Evolutionary conservation across 2,113 vertebrate genomes (phyloP).

Genomic region (Stigmatopora nigra): DNA sequence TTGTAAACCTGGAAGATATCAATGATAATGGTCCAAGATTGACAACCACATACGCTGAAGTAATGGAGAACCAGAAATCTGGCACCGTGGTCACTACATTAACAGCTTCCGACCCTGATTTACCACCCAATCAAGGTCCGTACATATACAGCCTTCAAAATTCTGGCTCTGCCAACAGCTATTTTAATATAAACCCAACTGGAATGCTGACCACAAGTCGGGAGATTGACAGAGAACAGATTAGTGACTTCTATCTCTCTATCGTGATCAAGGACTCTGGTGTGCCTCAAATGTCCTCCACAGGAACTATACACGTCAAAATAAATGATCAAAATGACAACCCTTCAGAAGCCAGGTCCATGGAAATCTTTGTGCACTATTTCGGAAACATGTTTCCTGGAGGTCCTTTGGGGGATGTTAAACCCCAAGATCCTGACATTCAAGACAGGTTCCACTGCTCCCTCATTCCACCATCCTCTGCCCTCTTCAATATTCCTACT

Average conservation of each 20-base stretch:
- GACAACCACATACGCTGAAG: conserved; percentile 75
- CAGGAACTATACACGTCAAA: conserved; percentile 83
- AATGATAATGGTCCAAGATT: conserved; percentile 92
- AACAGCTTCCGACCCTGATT: conserved; percentile 81
- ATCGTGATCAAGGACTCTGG: conserved; percentile 90
- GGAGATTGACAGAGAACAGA: conserved; percentile 93
- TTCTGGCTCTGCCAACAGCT: conserved; percentile 80
- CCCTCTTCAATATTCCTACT: conserved; percentile 81
- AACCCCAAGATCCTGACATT: conserved; percentile 87
- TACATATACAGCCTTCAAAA: conserved; percentile 84
- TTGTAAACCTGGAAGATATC: conserved; percentile 91
- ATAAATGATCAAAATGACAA: conserved; percentile 94
- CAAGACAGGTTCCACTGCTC: conserved; percentile 88
- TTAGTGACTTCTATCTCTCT: conserved; percentile 84
- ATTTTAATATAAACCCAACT: conserved; percentile 82
- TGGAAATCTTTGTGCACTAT: conserved; percentile 91
- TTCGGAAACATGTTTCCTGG: conserved; percentile 89
- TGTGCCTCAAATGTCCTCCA: conserved; percentile 92
- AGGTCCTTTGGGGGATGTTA: conserved; percentile 82
- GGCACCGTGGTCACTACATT: conserved; percentile 80
- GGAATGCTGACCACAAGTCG: conserved; percentile 83
- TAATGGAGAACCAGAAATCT: conserved; percentile 86
- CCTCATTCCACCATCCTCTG: conserved; percentile 78
- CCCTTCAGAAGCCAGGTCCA: conserved; percentile 82
- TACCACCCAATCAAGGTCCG: conserved; percentile 92